A percentile compares a stretch with the other conserved stretches of the same genome.
These are phyloP conservation scores for Orchesella cincta DNA, from an alignment of 1,140 invertebrate genomes.

Conservation along the genomic window DNA sequence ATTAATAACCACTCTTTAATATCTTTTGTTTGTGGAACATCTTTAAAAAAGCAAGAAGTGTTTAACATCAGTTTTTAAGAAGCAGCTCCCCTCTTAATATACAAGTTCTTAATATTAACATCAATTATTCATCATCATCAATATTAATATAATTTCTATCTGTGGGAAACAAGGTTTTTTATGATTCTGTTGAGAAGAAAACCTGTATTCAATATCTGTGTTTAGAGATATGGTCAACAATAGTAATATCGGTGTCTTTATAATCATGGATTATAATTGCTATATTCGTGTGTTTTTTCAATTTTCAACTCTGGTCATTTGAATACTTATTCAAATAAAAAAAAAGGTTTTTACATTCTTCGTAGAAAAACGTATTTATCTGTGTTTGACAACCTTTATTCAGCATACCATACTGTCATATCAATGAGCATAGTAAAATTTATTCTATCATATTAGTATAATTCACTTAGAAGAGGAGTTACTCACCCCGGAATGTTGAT, in stretches of 20 bases:
- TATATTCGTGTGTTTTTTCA: conserved; percentile 23
- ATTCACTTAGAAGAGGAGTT: too few species aligned
- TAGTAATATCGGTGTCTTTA: conserved; percentile 27
- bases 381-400: too few species aligned
- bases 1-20: too few species aligned
- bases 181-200: conserved; percentile 22
- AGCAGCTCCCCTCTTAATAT: conserved; percentile 26
- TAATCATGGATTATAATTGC: conserved; percentile 24
- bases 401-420: too few species aligned
- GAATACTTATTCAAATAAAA: conserved; percentile 30
- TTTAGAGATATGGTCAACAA: conserved; percentile 15
- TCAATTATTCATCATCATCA: conserved; percentile 11
- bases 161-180: conserved; percentile 28
- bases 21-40: conserved; percentile 28
- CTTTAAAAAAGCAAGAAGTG: not conserved
- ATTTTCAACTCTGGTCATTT: conserved; percentile 30
- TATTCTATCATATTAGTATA: too few species aligned
- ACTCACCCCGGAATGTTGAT: too few species aligned
- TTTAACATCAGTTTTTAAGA: conserved; percentile 1
- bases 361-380: conserved; percentile 29
- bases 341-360: conserved; percentile 27
- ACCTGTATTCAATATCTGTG: conserved; percentile 18
- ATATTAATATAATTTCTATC: conserved; percentile 27
- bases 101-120: conserved; percentile 29
- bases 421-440: too few species aligned